phyloP scores from a whole-genome alignment of 2,888 invertebrate genomes.

The Limnephilus lunatus region DNA sequence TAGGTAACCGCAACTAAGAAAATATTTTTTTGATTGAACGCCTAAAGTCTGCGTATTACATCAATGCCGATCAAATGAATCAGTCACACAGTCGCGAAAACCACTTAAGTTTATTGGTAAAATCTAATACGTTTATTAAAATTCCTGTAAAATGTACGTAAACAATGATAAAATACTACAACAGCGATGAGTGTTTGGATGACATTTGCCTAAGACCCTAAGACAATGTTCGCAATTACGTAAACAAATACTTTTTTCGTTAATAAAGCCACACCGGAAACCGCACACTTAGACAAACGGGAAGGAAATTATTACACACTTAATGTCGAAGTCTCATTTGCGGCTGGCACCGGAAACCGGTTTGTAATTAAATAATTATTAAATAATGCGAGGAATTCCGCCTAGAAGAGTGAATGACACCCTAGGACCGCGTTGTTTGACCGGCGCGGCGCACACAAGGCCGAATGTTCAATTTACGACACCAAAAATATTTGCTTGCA shows the following conservation, averaged over 20 bases:
- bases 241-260: background rate
- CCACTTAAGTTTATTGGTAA: background rate
- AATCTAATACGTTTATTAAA: background rate
- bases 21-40: background rate
- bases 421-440: background rate
- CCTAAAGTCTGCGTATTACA: background rate
- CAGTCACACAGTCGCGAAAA: background rate
- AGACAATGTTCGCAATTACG: background rate
- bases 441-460: background rate
- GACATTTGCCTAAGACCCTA: background rate
- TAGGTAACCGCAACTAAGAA: background rate
- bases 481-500: too few relatives aligned
- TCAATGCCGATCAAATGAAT: background rate
- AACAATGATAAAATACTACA: background rate
- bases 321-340: constrained; percentile 3
- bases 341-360: background rate
- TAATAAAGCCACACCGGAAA: constrained; percentile 10
- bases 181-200: background rate
- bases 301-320: constrained; percentile 6
- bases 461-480: too few relatives aligned
- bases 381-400: background rate
- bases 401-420: constrained; percentile 9
- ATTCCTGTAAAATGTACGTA: background rate
- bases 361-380: background rate
- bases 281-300: constrained; percentile 11